These are phyloP conservation scores for Tetheella fluctuosa DNA, from an alignment of 2,888 invertebrate species.

Conservation along the genomic window DNA sequence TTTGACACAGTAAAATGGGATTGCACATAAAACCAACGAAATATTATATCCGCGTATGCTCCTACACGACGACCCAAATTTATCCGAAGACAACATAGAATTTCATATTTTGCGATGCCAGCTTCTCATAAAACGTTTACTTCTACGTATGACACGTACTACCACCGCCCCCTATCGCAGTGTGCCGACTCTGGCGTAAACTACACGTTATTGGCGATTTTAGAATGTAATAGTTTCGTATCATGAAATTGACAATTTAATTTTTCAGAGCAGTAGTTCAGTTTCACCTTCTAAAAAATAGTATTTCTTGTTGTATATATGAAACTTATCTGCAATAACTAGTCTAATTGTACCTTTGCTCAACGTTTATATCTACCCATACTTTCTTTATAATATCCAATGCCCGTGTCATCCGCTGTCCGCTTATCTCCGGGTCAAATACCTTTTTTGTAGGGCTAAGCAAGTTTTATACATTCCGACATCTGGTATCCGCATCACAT, in stretches of 20 bases:
- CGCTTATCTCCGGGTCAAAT: conserved; percentile 16
- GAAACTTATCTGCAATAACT: no score
- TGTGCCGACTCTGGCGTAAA: neutral
- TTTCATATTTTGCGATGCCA: conserved; percentile 52
- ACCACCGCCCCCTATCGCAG: conserved; percentile 29
- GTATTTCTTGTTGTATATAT: no score
- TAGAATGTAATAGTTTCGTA: neutral
- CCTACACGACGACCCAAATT: conserved; percentile 5
- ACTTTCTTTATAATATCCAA: neutral
- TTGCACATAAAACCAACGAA: conserved; percentile 9
- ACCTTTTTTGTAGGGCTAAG: conserved; percentile 46
- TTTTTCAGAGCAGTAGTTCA: no score
- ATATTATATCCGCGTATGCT: conserved; percentile 5
- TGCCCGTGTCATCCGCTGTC: neutral
- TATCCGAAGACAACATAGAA: conserved; percentile 35
- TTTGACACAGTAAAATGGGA: conserved; percentile 10
- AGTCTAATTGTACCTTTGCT: no score
- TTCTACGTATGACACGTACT: conserved; percentile 48
- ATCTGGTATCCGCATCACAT: conserved; percentile 64
- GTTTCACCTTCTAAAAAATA: no score
- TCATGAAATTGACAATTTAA: no score
- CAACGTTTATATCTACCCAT: neutral
- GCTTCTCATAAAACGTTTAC: conserved; percentile 59
- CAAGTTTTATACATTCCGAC: conserved; percentile 59
- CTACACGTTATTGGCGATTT: neutral